These are phyloP conservation scores for Procambarus clarkii DNA, from an alignment of 1,140 invertebrate species.

Conservation along the genomic window DNA sequence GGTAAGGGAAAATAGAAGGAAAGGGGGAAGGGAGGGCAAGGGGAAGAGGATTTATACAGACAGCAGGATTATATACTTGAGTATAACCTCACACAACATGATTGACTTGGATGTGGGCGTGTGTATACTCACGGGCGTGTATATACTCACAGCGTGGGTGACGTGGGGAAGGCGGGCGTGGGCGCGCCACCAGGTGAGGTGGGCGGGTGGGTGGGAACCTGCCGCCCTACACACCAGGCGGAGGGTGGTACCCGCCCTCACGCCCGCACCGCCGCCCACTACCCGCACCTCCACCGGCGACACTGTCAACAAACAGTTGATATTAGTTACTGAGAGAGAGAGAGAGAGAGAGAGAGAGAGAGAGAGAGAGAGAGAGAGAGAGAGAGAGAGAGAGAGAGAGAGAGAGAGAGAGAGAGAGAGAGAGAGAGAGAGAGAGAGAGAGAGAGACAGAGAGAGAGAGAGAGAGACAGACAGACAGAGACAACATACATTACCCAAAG, in stretches of 20 bases:
- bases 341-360: not conserved
- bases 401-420: conserved; percentile 34
- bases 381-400: conserved; percentile 33
- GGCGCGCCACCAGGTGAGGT: conserved; percentile 29
- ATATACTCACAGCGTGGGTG: conserved; percentile 22
- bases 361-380: conserved; percentile 33
- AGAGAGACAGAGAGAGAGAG: too few relatives aligned
- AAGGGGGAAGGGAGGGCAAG: too few relatives aligned
- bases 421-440: conserved; percentile 32
- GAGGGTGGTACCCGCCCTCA: conserved; percentile 24
- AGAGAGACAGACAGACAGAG: too few relatives aligned
- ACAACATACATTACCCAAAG: too few relatives aligned
- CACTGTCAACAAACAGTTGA: not conserved
- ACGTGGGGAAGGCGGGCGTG: conserved; percentile 26
- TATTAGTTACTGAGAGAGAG: too few relatives aligned
- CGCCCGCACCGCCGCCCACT: conserved; percentile 12
- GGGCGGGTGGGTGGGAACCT: conserved; percentile 28
- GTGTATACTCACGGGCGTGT: conserved; percentile 6
- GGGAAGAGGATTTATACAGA: too few relatives aligned
- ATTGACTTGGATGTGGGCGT: too few relatives aligned
- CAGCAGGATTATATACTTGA: not conserved
- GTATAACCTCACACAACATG: not conserved
- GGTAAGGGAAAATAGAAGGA: not conserved
- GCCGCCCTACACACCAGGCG: conserved; percentile 23
- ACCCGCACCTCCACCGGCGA: conserved; percentile 36